Percentiles rank a stretch among this genome's conserved stretches.
These are phyloP conservation scores for Clarias magur DNA, from an alignment of 2,113 vertebrate species.

Conservation along the genomic window DNA sequence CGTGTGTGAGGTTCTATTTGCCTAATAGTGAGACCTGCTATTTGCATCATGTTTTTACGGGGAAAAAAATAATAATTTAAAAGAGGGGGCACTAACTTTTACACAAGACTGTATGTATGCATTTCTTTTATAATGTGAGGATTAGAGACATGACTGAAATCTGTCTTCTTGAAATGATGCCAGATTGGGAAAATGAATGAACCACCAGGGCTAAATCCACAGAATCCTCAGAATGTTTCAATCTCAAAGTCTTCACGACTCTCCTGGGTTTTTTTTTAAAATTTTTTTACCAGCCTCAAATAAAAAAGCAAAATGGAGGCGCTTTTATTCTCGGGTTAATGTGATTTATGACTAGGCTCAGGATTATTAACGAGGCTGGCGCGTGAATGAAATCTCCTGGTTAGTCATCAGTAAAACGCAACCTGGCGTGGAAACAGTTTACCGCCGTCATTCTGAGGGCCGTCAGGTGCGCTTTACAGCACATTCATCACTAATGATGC, in stretches of 20 bases:
- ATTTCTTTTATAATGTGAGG: too few species aligned
- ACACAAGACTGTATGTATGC: too few species aligned
- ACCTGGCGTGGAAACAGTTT: slow-evolving; percentile 1
- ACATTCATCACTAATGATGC: background rate
- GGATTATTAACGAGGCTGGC: background rate
- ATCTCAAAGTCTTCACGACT: slow-evolving; percentile 24
- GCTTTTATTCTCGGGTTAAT: background rate
- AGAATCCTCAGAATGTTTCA: slow-evolving; percentile 3
- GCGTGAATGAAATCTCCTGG: background rate
- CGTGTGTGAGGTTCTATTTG: too few species aligned
- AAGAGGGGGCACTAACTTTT: too few species aligned
- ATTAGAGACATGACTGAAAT: too few species aligned
- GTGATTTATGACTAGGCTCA: background rate
- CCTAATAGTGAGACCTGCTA: too few species aligned
- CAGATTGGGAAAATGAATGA: background rate
- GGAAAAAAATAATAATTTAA: too few species aligned
- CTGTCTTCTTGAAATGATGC: too few species aligned
- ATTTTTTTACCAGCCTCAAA: background rate
- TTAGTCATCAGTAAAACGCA: slow-evolving; percentile 9
- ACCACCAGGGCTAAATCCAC: background rate
- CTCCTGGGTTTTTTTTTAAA: slow-evolving; percentile 31
- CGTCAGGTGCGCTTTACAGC: background rate
- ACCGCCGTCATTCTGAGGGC: background rate
- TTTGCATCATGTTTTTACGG: too few species aligned
- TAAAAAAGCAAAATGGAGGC: background rate